These are phyloP conservation scores for Choloepus hoffmanni DNA, from an alignment of 2,113 vertebrate species.

Conservation along the genomic window DNA sequence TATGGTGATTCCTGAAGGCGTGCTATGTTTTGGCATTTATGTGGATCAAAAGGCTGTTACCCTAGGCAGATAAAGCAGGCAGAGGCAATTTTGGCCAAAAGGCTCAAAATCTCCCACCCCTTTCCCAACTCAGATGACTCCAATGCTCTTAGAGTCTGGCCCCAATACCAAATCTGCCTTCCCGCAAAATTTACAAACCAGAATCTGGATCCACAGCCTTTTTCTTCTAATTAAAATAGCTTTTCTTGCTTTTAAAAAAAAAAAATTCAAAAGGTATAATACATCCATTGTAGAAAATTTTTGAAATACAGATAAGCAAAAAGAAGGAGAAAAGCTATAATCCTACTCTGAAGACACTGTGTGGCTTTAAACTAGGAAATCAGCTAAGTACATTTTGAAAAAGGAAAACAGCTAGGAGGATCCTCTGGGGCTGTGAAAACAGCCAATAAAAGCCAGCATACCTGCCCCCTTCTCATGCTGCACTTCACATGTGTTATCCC, in stretches of 20 bases:
- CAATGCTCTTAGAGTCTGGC: not conserved
- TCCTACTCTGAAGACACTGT: not conserved
- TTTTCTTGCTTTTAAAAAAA: not conserved
- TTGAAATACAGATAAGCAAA: not conserved
- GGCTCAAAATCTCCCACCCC: fast-evolving
- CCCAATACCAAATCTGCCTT: not conserved
- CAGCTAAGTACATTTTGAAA: not conserved
- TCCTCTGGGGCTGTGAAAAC: not conserved
- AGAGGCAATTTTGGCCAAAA: not conserved
- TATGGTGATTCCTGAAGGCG: fast-evolving
- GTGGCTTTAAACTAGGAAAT: not conserved
- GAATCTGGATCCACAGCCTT: not conserved
- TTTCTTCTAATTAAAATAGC: constrained; percentile 35
- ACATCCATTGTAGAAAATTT: not conserved
- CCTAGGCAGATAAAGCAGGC: not conserved
- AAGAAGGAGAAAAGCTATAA: not conserved
- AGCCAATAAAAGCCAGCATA: not conserved
- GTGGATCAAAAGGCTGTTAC: not conserved
- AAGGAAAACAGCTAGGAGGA: not conserved
- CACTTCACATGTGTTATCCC: fast-evolving
- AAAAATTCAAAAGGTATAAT: not conserved
- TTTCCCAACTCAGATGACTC: not conserved
- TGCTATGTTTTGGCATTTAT: not conserved
- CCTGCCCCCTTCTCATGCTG: not conserved
- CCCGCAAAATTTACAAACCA: not conserved